Evolutionary conservation across 2,797 vertebrate genomes (phyloP).

Genomic region (Bradypodion pumilum): DNA sequence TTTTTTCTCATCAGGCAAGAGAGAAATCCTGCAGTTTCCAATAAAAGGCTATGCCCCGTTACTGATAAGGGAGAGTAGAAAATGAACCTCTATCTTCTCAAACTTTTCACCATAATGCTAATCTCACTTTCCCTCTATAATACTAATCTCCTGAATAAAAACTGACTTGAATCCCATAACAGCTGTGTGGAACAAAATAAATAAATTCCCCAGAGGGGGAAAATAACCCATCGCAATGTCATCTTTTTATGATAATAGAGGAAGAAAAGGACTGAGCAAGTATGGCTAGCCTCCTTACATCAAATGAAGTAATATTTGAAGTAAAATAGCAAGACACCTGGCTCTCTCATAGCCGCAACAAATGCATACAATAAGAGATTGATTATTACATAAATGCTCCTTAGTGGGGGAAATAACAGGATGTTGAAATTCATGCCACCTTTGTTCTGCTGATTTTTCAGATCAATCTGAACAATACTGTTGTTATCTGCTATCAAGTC

Average conservation of each 20-base stretch:
- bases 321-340: not conserved
- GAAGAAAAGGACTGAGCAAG: not conserved
- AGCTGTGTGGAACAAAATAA: slow-evolving; percentile 28
- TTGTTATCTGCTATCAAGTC: too few relatives aligned
- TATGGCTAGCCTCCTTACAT: not conserved
- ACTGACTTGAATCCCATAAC: slow-evolving; percentile 31
- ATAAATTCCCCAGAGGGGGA: slow-evolving; percentile 18
- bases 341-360: not conserved
- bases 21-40: slow-evolving; percentile 28
- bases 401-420: not conserved
- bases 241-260: slow-evolving; percentile 23
- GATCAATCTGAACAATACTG: not conserved
- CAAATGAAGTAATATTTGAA: slow-evolving; percentile 17
- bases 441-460: slow-evolving; percentile 12
- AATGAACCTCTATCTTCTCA: slow-evolving; percentile 25
- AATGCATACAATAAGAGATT: not conserved
- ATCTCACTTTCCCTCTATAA: slow-evolving; percentile 1
- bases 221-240: slow-evolving; percentile 3
- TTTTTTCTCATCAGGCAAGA: slow-evolving; percentile 38
- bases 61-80: slow-evolving; percentile 19
- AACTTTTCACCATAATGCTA: slow-evolving; percentile 19
- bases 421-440: not conserved
- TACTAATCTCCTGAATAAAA: slow-evolving; percentile 29
- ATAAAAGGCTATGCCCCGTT: slow-evolving; percentile 17
- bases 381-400: not conserved